Evolutionary conservation across 2,113 vertebrate genomes (phyloP).

Genomic region (Barbus barbus): DNA sequence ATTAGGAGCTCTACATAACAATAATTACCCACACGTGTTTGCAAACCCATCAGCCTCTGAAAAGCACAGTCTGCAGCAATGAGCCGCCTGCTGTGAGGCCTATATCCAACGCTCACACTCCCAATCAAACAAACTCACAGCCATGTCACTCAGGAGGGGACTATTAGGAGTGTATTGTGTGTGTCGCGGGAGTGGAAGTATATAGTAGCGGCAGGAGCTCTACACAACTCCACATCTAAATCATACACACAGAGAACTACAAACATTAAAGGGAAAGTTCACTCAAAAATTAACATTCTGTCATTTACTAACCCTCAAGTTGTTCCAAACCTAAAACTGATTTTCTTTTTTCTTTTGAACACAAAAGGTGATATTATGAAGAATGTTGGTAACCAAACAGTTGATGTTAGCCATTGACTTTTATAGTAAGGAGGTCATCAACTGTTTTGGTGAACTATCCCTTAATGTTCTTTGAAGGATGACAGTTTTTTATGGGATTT

Average conservation of each 20-base stretch:
- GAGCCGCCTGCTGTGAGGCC: conserved; percentile 59
- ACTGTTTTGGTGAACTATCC: neutral
- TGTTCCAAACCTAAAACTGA: neutral
- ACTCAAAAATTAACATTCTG: neutral
- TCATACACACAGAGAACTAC: conserved; percentile 41
- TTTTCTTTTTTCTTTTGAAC: neutral
- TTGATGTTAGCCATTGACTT: too few species aligned
- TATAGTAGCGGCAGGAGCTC: conserved; percentile 62
- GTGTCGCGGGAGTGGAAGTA: neutral
- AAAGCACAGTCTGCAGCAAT: conserved; percentile 61
- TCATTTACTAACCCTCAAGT: neutral
- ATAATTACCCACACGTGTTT: conserved; percentile 24
- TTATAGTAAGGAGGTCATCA: neutral
- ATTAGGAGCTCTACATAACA: conserved; percentile 36
- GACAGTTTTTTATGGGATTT: neutral
- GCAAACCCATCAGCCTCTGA: conserved; percentile 44
- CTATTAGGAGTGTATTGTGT: conserved; percentile 1
- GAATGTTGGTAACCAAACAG: too few species aligned
- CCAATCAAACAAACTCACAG: conserved; percentile 59
- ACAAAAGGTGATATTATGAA: neutral
- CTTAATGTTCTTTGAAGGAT: conserved; percentile 40
- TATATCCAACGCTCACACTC: conserved; percentile 63
- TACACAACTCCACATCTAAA: conserved; percentile 48
- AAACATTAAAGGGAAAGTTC: conserved; percentile 47
- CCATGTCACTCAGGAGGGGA: conserved; percentile 61